phyloP scores from a whole-genome alignment of 2,113 vertebrate species.

The Struthio camelus region DNA sequence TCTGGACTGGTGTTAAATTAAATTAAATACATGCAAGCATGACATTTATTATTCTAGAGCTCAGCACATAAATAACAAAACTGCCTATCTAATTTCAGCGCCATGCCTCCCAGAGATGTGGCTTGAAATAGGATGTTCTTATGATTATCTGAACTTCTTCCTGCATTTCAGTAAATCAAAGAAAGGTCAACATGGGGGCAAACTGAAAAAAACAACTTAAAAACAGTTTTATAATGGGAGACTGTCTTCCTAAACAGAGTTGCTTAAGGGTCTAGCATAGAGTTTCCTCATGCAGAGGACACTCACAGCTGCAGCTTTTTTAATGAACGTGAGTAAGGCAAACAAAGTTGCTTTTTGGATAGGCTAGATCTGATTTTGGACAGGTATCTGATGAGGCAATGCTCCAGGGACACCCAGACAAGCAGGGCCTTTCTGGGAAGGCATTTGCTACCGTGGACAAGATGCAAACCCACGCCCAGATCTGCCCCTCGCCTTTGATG shows the following conservation, averaged over 20 bases:
- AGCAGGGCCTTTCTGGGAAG: not conserved
- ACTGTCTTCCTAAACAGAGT: not conserved
- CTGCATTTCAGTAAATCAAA: slow-evolving; percentile 32
- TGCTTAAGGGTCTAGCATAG: not conserved
- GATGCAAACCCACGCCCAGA: not conserved
- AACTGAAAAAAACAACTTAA: slow-evolving; percentile 22
- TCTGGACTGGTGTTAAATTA: slow-evolving; percentile 69
- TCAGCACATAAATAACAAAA: slow-evolving; percentile 45
- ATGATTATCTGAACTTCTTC: slow-evolving; percentile 28
- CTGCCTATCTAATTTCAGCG: slow-evolving; percentile 40
- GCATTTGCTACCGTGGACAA: fast-evolving
- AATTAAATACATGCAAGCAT: slow-evolving; percentile 65
- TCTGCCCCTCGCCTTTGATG: not conserved
- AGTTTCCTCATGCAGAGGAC: not conserved
- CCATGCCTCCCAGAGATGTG: slow-evolving; percentile 14
- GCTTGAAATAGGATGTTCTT: slow-evolving; percentile 13
- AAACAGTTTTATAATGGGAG: not conserved
- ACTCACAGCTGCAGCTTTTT: not conserved
- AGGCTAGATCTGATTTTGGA: not conserved
- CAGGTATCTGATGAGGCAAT: not conserved
- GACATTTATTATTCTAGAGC: slow-evolving; percentile 60
- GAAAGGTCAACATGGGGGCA: not conserved
- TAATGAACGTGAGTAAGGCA: not conserved
- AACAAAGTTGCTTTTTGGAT: not conserved
- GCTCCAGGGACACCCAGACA: fast-evolving